phyloP scores from a whole-genome alignment of 2,113 vertebrate species.

The Pungitius pungitius region DNA sequence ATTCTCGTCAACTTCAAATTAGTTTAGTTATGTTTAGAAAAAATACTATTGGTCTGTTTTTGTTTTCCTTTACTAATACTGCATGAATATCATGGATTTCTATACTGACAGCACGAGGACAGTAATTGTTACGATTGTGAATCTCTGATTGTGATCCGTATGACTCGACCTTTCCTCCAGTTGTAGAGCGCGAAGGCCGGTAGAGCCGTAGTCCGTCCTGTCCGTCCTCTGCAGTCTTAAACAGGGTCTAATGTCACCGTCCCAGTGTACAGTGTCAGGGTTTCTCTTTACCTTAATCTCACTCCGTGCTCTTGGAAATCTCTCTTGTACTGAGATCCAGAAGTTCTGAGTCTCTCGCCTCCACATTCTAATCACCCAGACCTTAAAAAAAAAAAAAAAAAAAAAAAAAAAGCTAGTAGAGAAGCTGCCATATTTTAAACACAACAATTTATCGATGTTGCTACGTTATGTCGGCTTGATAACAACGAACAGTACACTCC shows the following conservation, averaged over 20 bases:
- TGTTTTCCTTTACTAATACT: slow-evolving; percentile 76
- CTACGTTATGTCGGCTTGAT: slow-evolving; percentile 38
- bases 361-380: slow-evolving; percentile 67
- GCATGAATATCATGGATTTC: slow-evolving; percentile 79
- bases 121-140: slow-evolving; percentile 65
- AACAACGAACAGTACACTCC: slow-evolving; percentile 60
- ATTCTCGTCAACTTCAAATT: slow-evolving; percentile 61
- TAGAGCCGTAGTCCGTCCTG: slow-evolving; percentile 54
- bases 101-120: slow-evolving; percentile 73
- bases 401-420: slow-evolving; percentile 56
- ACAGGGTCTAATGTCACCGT: slow-evolving; percentile 74
- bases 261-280: slow-evolving; percentile 62
- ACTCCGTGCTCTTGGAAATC: slow-evolving; percentile 55
- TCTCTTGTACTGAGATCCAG: slow-evolving; percentile 44
- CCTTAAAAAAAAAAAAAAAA: slow-evolving; percentile 66
- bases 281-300: slow-evolving; percentile 52
- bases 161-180: slow-evolving; percentile 54
- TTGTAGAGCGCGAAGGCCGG: slow-evolving; percentile 57
- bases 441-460: slow-evolving; percentile 39
- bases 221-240: slow-evolving; percentile 80
- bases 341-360: slow-evolving; percentile 44
- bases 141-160: slow-evolving; percentile 61
- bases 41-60: slow-evolving; percentile 63
- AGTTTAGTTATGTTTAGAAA: slow-evolving; percentile 65
- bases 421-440: slow-evolving; percentile 58